Base-by-base conservation (phyloP, 2,113 vertebrate species). In the Cranoglanis bouderius region DNA sequence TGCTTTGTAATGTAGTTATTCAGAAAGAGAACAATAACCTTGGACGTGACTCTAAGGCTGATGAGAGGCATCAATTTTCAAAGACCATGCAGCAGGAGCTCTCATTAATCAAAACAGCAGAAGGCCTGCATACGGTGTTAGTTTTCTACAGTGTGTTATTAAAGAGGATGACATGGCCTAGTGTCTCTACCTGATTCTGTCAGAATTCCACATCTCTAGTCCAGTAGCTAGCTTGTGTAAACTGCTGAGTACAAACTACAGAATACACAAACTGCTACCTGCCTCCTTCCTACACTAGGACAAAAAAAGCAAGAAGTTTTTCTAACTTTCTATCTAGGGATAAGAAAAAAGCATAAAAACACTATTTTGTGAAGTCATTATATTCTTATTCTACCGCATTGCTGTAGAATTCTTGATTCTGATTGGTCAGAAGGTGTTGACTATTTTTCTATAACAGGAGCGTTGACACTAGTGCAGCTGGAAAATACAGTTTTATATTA, bases 101-200 rank as follows among this genome's bases (percentile, higher is more conserved):
- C 21, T 61, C 82, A 63, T 63, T 26, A 63, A 61, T 43, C 55
- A 93, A 89, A 84, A 85, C 14, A 89, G 86, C 85, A 90, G 88
- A 90, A 40, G 92, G 90, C 93, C 94, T 92, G 35, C 93, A 49
- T 49, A 29, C 4, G 2, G 19, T 74, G 93, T 92, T 95, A 86
- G 82, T 92, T 95, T 95, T 95, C 95, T 92, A 92, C 92, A 91
- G 88, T 91, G 88, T 95, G 91, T 94, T 95, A 94, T 93, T 95
- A 92, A 94, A 89, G 65, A 89, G 93, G 89, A 94, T 91, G 92
- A 3, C 87, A 85, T 53, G 83, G 87, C 67, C 87, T 74, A 87
- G 81, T 16, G 82, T 83, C 53, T 78, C 75, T 78, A 78, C 75
- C 77, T 80, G 26, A 80, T 80, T 51, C 29, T 80, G 13, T 51